These are phyloP conservation scores for Melieria crassipennis DNA, from an alignment of 2,888 invertebrate species.

Conservation along the genomic window DNA sequence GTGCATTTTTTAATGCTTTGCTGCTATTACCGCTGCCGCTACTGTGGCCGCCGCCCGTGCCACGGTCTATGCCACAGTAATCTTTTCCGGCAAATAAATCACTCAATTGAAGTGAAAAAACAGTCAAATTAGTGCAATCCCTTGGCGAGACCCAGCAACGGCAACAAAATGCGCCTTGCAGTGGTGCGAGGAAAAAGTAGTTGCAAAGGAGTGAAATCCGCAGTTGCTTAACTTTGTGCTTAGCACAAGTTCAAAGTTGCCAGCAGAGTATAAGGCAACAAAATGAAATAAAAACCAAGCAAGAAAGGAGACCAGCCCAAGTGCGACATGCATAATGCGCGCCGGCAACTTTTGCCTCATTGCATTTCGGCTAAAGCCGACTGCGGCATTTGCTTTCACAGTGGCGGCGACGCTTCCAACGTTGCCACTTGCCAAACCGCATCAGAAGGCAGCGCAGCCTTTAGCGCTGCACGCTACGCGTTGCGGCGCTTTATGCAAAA, in stretches of 20 bases:
- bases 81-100: constrained; percentile 65
- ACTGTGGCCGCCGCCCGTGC: background rate
- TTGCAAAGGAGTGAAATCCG: constrained; percentile 12
- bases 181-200: constrained; percentile 15
- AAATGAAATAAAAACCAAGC: constrained; percentile 24
- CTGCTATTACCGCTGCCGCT: background rate
- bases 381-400: constrained; percentile 14
- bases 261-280: constrained; percentile 14
- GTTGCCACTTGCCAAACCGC: constrained; percentile 56
- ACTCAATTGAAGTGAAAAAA: constrained; percentile 56
- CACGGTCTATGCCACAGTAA: constrained; percentile 46
- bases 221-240: constrained; percentile 33
- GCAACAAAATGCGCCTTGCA: background rate
- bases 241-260: constrained; percentile 27
- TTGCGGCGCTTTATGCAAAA: constrained; percentile 45
- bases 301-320: constrained; percentile 47
- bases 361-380: constrained; percentile 46
- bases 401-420: constrained; percentile 26
- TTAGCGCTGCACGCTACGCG: background rate
- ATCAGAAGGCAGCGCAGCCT: constrained; percentile 28
- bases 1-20: background rate
- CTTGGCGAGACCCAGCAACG: constrained; percentile 13
- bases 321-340: constrained; percentile 23
- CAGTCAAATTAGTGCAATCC: constrained; percentile 55
- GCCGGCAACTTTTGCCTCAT: constrained; percentile 60